These are phyloP conservation scores for Caenorhabditis remanei DNA, from an alignment of 1,140 invertebrate genomes.

Conservation along the genomic window DNA sequence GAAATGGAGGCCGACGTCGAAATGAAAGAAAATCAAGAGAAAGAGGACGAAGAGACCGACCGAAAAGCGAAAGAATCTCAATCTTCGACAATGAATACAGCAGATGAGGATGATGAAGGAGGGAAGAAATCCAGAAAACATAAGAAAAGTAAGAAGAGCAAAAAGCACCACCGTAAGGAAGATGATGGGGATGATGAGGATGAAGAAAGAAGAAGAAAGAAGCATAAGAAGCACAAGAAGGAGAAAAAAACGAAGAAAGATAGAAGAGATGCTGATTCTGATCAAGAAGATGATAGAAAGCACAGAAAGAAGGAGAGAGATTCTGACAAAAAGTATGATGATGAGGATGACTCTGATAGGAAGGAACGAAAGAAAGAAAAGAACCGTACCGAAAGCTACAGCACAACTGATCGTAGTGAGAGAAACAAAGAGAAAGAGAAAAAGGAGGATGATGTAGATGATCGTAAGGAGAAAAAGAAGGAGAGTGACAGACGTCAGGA, in stretches of 20 bases:
- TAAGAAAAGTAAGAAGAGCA: neutral
- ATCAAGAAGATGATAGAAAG: constrained; percentile 35
- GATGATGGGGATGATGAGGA: neutral
- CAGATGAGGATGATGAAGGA: constrained; percentile 34
- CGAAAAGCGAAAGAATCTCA: neutral
- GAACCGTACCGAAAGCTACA: neutral
- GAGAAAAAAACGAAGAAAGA: constrained; percentile 14
- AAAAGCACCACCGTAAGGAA: neutral
- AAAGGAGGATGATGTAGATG: constrained; percentile 19
- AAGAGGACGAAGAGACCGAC: neutral
- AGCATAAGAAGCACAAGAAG: constrained; percentile 28
- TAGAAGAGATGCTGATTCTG: neutral
- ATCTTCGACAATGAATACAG: neutral
- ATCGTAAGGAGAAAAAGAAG: constrained; percentile 22
- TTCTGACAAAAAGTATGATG: neutral
- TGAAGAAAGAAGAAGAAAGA: constrained; percentile 1
- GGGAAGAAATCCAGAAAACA: neutral
- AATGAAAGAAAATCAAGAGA: neutral
- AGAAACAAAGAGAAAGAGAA: neutral
- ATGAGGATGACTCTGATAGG: constrained; percentile 23
- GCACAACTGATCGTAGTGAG: neutral
- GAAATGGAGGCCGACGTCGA: neutral
- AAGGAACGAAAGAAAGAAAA: constrained; percentile 52
- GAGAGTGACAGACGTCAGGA: constrained; percentile 16
- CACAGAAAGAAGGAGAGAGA: constrained; percentile 59